Conservation (phyloP, 2,797 vertebrate species). For the Rhinophrynus dorsalis region DNA sequence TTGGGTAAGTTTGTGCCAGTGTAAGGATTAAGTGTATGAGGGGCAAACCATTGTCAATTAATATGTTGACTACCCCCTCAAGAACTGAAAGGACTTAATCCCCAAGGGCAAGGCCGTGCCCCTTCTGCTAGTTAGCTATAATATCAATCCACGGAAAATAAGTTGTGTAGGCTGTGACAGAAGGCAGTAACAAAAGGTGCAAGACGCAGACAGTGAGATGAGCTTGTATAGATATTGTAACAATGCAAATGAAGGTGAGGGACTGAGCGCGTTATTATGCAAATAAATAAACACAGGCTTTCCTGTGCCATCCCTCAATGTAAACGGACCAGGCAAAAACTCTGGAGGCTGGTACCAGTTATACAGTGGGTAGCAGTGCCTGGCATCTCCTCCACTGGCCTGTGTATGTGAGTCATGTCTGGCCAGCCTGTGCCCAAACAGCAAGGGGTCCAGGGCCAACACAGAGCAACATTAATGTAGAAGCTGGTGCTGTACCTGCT, state of each 20-base stretch:
- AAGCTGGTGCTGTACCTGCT: too few species aligned
- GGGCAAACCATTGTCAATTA: too few species aligned
- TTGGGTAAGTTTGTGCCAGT: too few species aligned
- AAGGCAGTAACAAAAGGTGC: constrained; percentile 66
- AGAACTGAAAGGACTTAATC: too few species aligned
- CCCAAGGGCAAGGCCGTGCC: too few species aligned
- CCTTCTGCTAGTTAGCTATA: constrained; percentile 55
- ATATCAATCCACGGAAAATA: constrained; percentile 66
- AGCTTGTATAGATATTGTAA: constrained; percentile 73
- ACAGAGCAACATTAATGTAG: too few species aligned
- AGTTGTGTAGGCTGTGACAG: constrained; percentile 70
- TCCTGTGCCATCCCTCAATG: constrained; percentile 58
- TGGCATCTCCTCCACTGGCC: constrained; percentile 33
- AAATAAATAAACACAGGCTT: constrained; percentile 68
- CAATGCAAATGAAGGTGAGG: constrained; percentile 71
- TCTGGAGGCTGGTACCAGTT: constrained; percentile 57
- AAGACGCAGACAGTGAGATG: constrained; percentile 67
- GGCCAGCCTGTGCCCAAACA: too few species aligned
- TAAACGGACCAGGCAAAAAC: constrained; percentile 54
- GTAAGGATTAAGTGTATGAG: too few species aligned
- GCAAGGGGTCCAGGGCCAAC: not conserved
- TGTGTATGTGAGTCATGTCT: constrained; percentile 46
- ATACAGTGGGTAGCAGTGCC: constrained; percentile 23
- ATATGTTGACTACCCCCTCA: too few species aligned
- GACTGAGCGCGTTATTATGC: constrained; percentile 68